phyloP scores from a whole-genome alignment of 2,797 vertebrate genomes.

The Saxicola maurus region DNA sequence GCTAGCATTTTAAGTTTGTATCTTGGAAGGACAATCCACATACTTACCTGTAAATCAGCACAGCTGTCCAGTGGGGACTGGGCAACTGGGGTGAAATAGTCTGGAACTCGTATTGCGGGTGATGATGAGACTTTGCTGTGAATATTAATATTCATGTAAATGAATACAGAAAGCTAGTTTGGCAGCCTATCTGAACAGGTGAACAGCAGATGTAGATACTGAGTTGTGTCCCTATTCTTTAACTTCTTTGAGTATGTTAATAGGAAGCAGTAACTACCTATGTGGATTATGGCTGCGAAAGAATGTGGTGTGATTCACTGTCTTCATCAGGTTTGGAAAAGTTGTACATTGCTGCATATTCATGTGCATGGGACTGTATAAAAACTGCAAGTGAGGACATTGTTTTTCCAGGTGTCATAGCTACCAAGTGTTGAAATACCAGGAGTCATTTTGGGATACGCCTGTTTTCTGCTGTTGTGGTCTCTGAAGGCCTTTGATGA shows the following conservation, averaged over 20 bases:
- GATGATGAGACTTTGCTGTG: not conserved
- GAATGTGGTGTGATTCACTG: not conserved
- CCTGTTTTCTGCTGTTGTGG: not conserved
- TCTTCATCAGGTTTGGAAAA: not conserved
- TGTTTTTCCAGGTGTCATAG: constrained; percentile 30
- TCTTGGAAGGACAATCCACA: not conserved
- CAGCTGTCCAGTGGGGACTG: not conserved
- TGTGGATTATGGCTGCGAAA: not conserved
- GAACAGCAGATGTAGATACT: not conserved
- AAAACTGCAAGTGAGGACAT: constrained; percentile 39
- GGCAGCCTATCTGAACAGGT: not conserved
- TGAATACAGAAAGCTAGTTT: not conserved
- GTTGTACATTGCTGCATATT: not conserved
- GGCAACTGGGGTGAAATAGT: not conserved
- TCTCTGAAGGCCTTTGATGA: constrained; percentile 32
- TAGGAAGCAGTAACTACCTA: not conserved
- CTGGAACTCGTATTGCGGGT: not conserved
- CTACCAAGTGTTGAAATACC: constrained; percentile 11
- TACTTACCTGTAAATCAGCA: not conserved
- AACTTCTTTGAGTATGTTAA: not conserved
- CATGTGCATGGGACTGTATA: not conserved
- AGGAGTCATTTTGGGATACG: not conserved
- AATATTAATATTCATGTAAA: not conserved
- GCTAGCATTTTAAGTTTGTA: not conserved
- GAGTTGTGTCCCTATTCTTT: not conserved